phyloP scores from a whole-genome alignment of 2,113 vertebrate species.

The Theropithecus gelada region DNA sequence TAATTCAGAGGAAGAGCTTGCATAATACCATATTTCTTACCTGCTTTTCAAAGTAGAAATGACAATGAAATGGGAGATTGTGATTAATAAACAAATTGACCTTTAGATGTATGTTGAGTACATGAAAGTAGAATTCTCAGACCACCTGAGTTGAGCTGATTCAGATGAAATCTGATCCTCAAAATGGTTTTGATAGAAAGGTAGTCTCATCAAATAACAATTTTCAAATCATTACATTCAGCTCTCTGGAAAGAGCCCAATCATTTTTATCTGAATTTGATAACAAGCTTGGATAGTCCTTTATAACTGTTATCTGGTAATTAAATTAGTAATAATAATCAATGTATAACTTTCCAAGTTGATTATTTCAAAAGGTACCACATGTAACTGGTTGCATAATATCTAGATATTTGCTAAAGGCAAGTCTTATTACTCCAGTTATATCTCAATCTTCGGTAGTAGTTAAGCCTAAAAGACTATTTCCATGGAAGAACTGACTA shows the following conservation, averaged over 20 bases:
- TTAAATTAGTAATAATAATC: conserved; percentile 15
- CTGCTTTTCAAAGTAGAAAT: background rate
- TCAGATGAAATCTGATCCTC: background rate
- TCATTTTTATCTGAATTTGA: conserved; percentile 1
- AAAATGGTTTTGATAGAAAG: conserved; percentile 8
- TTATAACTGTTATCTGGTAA: background rate
- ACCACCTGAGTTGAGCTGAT: background rate
- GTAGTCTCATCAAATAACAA: background rate
- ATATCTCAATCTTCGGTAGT: background rate
- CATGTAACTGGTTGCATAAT: background rate
- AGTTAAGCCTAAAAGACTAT: background rate
- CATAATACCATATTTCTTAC: background rate
- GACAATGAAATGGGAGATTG: background rate
- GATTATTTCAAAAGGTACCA: background rate
- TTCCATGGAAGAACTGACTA: background rate
- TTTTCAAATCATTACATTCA: background rate
- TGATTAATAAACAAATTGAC: background rate
- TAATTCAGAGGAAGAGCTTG: background rate
- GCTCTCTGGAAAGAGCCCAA: background rate
- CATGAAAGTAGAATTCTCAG: background rate
- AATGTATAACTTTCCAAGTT: background rate
- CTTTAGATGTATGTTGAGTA: background rate
- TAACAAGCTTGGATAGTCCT: background rate
- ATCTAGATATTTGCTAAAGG: conserved; percentile 28
- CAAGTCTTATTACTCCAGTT: background rate